Evolutionary conservation across 2,113 vertebrate genomes (phyloP), one percentile per base, ranked within the genome.

Genomic region (Oryzias woworae): DNA sequence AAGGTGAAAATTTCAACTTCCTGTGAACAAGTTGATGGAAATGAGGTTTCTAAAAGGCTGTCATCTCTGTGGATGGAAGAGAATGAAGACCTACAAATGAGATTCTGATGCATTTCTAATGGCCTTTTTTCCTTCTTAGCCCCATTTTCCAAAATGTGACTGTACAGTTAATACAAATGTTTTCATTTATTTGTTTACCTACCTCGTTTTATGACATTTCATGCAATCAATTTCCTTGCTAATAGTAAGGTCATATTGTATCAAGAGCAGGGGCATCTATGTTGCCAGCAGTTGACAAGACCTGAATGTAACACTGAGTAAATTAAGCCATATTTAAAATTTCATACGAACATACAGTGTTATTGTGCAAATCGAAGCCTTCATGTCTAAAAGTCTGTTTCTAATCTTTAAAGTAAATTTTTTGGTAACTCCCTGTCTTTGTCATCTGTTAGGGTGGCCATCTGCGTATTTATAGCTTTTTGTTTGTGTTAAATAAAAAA

Each of bases 71-170:
- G 78, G 58, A 77, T 62, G 68, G 55, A 53, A 69, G 73, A 58
- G 68, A 41, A 66, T 65, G 75, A 73, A 59, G 60, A 67, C 5
- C 70, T 56, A 14, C 56, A 43, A 72, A 89, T 87, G 74, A 88
- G 80, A 89, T 86, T 83, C 88, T 90, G 87, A 91, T 91, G 85
- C 82, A 84, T 90, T 89, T 78, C 77, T 75, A 75, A 85, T 76
- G 58, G 82, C 68, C 69, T 78, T 79, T 87, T 86, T 56, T 79
- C 7, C 78, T 90, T 82, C 88, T 87, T 87, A 86, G 82, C 85
- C 74, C 73, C 69, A 75, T 89, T 89, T 85, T 65, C 16, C 67
- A 46, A 74, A n/a, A 23, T 45, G 44, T 72, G 60, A 43, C 57
- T 18, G 17, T 24, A 17, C 44, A 36, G 68, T 79, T 74, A 69